These are phyloP conservation scores for Endomychus coccineus DNA, from an alignment of 2,888 invertebrate species.

Conservation along the genomic window DNA sequence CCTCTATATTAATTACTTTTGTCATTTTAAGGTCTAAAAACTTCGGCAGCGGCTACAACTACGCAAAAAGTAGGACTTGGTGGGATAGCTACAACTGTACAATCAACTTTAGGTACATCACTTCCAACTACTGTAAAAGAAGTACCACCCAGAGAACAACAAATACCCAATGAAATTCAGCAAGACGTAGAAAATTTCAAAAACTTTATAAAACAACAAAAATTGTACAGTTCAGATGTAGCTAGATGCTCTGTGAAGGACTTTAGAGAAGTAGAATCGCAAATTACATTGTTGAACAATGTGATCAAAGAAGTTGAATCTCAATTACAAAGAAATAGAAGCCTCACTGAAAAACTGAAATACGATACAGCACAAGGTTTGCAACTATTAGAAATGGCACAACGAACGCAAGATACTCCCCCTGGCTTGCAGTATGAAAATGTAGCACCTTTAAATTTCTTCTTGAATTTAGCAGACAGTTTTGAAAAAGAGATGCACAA, in stretches of 20 bases:
- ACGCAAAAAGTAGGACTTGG: slow-evolving; percentile 56
- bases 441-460: slow-evolving; percentile 62
- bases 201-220: slow-evolving; percentile 79
- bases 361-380: slow-evolving; percentile 65
- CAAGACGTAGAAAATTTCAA: slow-evolving; percentile 75
- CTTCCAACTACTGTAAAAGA: slow-evolving; percentile 39
- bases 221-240: slow-evolving; percentile 72
- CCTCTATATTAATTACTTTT: slow-evolving; percentile 14
- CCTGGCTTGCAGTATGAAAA: slow-evolving; percentile 70
- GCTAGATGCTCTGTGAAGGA: slow-evolving; percentile 57
- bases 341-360: slow-evolving; percentile 57
- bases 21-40: slow-evolving; percentile 14
- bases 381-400: slow-evolving; percentile 69
- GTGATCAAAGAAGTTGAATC: slow-evolving; percentile 55
- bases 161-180: slow-evolving; percentile 69
- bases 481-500: slow-evolving; percentile 64
- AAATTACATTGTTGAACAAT: slow-evolving; percentile 53
- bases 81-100: slow-evolving; percentile 53
- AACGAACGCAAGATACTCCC: slow-evolving; percentile 69
- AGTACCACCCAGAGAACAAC: slow-evolving; percentile 54
- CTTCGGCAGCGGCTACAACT: slow-evolving; percentile 21
- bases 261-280: slow-evolving; percentile 55
- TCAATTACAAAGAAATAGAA: slow-evolving; percentile 54
- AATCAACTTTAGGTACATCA: slow-evolving; percentile 30
- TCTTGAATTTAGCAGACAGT: slow-evolving; percentile 58